Evolutionary conservation across 1,140 invertebrate genomes (phyloP).

Genomic region (Amphibalanus amphitrite): DNA sequence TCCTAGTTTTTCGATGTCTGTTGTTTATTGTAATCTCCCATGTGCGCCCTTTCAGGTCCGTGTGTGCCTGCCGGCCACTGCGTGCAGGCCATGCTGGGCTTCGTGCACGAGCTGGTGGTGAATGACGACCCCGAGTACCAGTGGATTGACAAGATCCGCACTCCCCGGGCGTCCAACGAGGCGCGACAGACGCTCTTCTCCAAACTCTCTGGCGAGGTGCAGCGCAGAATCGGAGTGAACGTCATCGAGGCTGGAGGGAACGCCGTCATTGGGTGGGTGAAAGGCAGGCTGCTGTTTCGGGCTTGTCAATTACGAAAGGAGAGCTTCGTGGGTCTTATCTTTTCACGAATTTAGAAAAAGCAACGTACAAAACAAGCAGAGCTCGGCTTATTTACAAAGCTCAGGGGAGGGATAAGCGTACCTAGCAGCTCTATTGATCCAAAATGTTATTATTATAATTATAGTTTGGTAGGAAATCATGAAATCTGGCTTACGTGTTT

Average conservation of each 20-base stretch:
- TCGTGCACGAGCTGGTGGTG: slow-evolving; percentile 92
- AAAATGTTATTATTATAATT: too few relatives aligned
- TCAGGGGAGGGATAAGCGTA: too few relatives aligned
- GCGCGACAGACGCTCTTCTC: slow-evolving; percentile 88
- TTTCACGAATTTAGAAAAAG: too few relatives aligned
- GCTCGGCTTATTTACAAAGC: too few relatives aligned
- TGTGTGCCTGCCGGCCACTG: slow-evolving; percentile 72
- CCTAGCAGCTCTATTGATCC: too few relatives aligned
- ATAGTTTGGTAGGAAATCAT: too few relatives aligned
- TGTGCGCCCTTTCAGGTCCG: slow-evolving; percentile 37
- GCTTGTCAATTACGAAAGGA: too few relatives aligned
- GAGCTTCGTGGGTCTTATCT: too few relatives aligned
- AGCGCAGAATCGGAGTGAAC: slow-evolving; percentile 84
- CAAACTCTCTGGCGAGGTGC: slow-evolving; percentile 82
- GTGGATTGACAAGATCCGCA: slow-evolving; percentile 97
- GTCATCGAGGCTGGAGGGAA: slow-evolving; percentile 86
- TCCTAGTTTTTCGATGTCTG: background rate
- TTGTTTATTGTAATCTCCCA: background rate
- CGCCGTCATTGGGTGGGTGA: slow-evolving; percentile 63
- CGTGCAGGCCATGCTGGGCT: slow-evolving; percentile 75
- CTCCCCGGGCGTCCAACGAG: slow-evolving; percentile 88
- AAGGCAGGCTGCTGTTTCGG: background rate
- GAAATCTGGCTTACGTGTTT: too few relatives aligned
- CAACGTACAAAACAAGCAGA: too few relatives aligned
- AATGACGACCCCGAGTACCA: slow-evolving; percentile 97